Percentiles rank a stretch among this genome's conserved stretches.
phyloP scores from a whole-genome alignment of 1,140 invertebrate genomes.

The Atopsyche davidsoni region DNA sequence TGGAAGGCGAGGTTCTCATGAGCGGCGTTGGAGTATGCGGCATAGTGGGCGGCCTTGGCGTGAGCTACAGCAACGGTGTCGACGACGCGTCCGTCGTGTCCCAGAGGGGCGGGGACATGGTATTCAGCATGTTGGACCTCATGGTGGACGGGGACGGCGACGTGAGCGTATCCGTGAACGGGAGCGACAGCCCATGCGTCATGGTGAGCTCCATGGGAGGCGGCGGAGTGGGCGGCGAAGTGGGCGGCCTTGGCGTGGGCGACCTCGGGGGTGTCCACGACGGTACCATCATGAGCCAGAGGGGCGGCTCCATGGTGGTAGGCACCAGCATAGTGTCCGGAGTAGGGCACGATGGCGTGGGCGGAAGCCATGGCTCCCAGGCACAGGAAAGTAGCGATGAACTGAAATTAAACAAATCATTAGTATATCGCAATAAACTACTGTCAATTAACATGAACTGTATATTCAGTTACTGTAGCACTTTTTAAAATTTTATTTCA shows the following conservation, averaged over 20 bases:
- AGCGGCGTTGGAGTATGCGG: slow-evolving; percentile 40
- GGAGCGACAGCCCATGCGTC: slow-evolving; percentile 18
- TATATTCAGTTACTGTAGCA: too few species aligned
- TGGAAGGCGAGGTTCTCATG: slow-evolving; percentile 28
- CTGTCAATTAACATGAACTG: too few species aligned
- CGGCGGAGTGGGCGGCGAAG: slow-evolving; percentile 18
- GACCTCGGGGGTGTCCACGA: slow-evolving; percentile 19
- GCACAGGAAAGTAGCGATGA: slow-evolving; percentile 20
- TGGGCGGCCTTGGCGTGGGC: slow-evolving; percentile 25
- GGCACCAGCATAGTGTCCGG: not conserved
- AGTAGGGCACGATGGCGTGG: not conserved
- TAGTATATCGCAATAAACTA: too few species aligned
- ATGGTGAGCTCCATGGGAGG: slow-evolving; percentile 13
- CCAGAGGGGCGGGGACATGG: slow-evolving; percentile 20
- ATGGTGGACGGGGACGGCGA: slow-evolving; percentile 40
- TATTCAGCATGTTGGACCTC: slow-evolving; percentile 32
- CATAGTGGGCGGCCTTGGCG: slow-evolving; percentile 42
- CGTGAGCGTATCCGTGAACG: not conserved
- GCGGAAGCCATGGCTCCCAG: slow-evolving; percentile 18
- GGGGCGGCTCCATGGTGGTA: slow-evolving; percentile 30
- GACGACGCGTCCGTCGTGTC: slow-evolving; percentile 34
- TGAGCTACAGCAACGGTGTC: slow-evolving; percentile 44
- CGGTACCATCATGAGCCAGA: slow-evolving; percentile 30
- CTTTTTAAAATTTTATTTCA: too few species aligned
- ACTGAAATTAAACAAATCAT: slow-evolving; percentile 9